Evolutionary conservation across 2,888 invertebrate genomes (phyloP), one percentile per base, ranked within the genome.

Genomic region (Nezara viridula): DNA sequence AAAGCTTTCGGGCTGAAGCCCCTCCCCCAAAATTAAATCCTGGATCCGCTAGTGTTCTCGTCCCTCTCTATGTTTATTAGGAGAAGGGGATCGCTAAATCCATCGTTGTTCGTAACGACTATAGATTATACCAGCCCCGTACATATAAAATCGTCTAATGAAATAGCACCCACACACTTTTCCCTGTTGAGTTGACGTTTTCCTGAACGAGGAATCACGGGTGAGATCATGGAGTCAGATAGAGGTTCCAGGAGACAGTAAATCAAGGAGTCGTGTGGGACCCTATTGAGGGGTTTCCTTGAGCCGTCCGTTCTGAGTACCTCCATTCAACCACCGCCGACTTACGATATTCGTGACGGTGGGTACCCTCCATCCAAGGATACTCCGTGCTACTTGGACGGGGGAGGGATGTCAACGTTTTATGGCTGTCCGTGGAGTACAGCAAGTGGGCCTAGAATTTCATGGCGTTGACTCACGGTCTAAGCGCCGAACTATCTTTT

Each of bases 311-410:
- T 12, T 12, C 81, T 44, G 19, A 47, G 81, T n/a, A 81, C 81
- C 12, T 81, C 81, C 81, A 44, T 81, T 40, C 44, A 81, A 47
- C 44, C n/a, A 12, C 44, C n/a, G 44, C 44, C 81, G 44, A 81
- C 81, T 81, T 81, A 81, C 81, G 81, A 81, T 81, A 24, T 81
- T 81, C 81, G 81, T 81, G 81, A 81, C 81, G 44, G n/a, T n/a
- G 37, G 66, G 19, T 73, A 37, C 66, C 32, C 32, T 32, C 66
- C 66, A 73, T 32, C 66, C 66, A 73, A 73, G 66, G 66, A 73
- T 73, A 73, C 32, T 21, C 32, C 16, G 19, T 32, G 32, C 37
- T 27, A 27, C 32, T 32, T 27, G 27, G 19, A 21, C 5, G 27
- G 32, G 66, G 27, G 19, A 21, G 19, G 27, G 32, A 7, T 21